phyloP scores from a whole-genome alignment of 2,888 invertebrate genomes.

The Herminia tarsipennalis region DNA sequence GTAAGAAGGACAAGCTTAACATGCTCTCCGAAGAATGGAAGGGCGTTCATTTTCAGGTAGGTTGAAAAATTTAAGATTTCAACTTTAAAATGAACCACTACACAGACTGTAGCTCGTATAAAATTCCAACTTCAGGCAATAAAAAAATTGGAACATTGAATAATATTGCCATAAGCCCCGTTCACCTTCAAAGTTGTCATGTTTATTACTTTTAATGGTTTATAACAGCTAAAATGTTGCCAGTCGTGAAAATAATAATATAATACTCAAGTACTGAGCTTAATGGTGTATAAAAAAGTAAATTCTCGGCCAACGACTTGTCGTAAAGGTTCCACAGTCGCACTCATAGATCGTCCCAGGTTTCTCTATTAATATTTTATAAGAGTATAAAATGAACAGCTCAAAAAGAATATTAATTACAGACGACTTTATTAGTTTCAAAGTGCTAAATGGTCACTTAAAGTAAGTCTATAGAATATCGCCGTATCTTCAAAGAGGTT shows the following conservation, averaged over 20 bases:
- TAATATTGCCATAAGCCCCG: slow-evolving; percentile 5
- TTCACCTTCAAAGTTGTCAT: slow-evolving; percentile 9
- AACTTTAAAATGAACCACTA: not conserved
- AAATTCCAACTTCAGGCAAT: slow-evolving; percentile 1
- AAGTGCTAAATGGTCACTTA: too few species aligned
- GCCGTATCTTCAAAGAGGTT: too few species aligned
- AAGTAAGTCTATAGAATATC: too few species aligned
- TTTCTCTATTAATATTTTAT: slow-evolving; percentile 6
- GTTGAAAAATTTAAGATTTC: too few species aligned
- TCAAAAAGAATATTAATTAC: too few species aligned
- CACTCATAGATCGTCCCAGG: slow-evolving; percentile 7
- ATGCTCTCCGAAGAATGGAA: too few species aligned
- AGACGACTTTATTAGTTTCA: too few species aligned
- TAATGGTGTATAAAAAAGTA: slow-evolving; percentile 39
- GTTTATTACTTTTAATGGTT: slow-evolving; percentile 17
- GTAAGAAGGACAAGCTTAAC: too few species aligned
- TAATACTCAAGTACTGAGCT: slow-evolving; percentile 16
- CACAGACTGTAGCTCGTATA: not conserved
- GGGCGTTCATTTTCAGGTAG: too few species aligned
- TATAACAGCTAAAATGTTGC: slow-evolving; percentile 15
- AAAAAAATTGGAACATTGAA: slow-evolving; percentile 8
- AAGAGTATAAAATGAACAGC: not conserved
- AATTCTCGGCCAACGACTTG: slow-evolving; percentile 31
- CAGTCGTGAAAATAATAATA: slow-evolving; percentile 25
- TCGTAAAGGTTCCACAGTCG: slow-evolving; percentile 15